Base-by-base conservation (phyloP, 2,888 invertebrate species). In the Orthosia incerta region DNA sequence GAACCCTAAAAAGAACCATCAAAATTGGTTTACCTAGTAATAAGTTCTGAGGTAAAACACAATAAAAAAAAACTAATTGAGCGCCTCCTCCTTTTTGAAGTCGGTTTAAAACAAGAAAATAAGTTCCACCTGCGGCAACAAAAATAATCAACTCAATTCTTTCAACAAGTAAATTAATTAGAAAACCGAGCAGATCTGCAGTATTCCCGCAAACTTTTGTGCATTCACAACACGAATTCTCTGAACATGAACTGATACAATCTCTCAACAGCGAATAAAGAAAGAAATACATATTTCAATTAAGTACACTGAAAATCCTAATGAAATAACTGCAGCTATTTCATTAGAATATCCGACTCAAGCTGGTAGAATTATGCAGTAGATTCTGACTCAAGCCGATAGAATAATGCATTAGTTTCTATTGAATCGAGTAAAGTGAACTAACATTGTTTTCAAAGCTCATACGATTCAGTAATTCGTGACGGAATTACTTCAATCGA, bases 401-500 rank as follows among this genome's bases (percentile, higher is more conserved):
- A 62, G 61, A 79, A 74, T 74, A 59, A 53, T 16, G 46, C 23
- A 53, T 23, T 57, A 73, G 50, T 73, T 69, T 69, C 78, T 56
- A 76, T 62, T 61, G 71, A 62, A 73, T 74, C 50, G 71, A 74
- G 53, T 74, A 31, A 64, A 65, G 48, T 69, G 50, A 4, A 26
- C 61, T 73, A 50, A 76, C 76, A 79, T 82, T 81, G 79, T 83
- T 83, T 79, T 76, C 66, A 63, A 60, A 70, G 64, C 69, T 67
- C 55, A 31, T 56, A 60, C 69, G 65, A 76, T 62, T 68, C 71
- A 76, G 77, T 85, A 73, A 79, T 74, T 76, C 62, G 63, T 60
- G 64, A 62, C 61, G 74, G 18, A 79, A 76, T 85, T 84, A 80
- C 76, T 75, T 51, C 71, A 78, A 72, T 79, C 63, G 68, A 78